Evolutionary conservation across 2,888 invertebrate species (phyloP), one percentile per base, ranked within the genome.

Genomic region (Andricus quercusramuli): DNA sequence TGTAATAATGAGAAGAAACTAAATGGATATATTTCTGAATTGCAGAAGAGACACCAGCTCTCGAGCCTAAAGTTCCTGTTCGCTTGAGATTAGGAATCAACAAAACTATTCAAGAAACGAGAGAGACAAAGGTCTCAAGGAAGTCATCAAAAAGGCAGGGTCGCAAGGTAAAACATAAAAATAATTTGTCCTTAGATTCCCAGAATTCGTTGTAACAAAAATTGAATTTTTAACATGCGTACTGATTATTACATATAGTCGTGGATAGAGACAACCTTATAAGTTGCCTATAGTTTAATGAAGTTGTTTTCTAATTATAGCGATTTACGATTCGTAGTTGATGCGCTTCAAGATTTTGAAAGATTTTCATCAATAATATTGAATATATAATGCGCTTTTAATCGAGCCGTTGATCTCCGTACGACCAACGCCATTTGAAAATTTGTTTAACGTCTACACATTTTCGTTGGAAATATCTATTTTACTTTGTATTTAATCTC

Each of bases 91-190:
- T 89, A 78, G 91, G 91, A 41, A 81, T 90, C 17, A 90, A 90
- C 77, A 91, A 91, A 81, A 85, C 88, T 80, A 66, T 87, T 56
- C 90, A 91, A 85, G 91, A 91, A 41, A 83, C 83, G 41, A 87
- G 89, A 76, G 90, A 91, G 44, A 80, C 89, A 20, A 91, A 91
- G 79, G 81, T 85, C 76, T 88, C 88, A 29, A 88, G 91, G 78
- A 91, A 89, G 83, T 80, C 89, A 84, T 87, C 90, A 79, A 91
- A 91, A 81, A 89, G 90, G 80, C 90, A 88, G 83, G 89, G 89
- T 83, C 91, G 91, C 79, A 91, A 91, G 91, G 90, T 90, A 88
- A 91, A 91, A 79, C 90, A 91, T 85, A 90, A 90, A 87, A 89
- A 85, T 87, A 89, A 87, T 88, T 87, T 90, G 85, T 83, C 88